Percentiles rank a stretch among this genome's conserved stretches.
phyloP scores from a whole-genome alignment of 2,797 vertebrate species.

The Thunnus albacares region DNA sequence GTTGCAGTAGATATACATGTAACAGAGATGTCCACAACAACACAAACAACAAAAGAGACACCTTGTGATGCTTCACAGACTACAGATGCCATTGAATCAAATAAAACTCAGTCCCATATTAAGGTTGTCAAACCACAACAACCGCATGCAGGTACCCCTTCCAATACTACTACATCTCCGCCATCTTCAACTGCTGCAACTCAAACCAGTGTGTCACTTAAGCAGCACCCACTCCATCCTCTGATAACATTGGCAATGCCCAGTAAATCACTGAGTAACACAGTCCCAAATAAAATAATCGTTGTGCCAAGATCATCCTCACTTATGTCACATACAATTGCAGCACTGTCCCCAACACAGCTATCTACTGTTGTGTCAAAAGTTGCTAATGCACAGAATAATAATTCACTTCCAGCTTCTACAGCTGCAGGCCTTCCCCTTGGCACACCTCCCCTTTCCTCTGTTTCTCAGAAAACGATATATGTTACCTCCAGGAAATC shows the following conservation, averaged over 20 bases:
- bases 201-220: slow-evolving; percentile 20
- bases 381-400: slow-evolving; percentile 21
- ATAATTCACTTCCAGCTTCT: not conserved
- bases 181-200: slow-evolving; percentile 11
- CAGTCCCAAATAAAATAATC: slow-evolving; percentile 44
- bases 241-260: not conserved
- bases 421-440: not conserved
- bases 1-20: not conserved
- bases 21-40: not conserved
- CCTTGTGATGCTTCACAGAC: not conserved
- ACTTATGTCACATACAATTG: not conserved
- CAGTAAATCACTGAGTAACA: not conserved
- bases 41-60: not conserved
- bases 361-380: slow-evolving; percentile 21
- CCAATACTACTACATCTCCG: not conserved
- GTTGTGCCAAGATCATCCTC: slow-evolving; percentile 38
- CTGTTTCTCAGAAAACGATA: slow-evolving; percentile 15
- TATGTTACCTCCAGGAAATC: not conserved
- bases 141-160: not conserved
- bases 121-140: not conserved
- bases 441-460: not conserved
- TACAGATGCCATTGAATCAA: not conserved
- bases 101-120: not conserved
- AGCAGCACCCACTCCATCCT: not conserved
- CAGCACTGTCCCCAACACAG: slow-evolving; percentile 2